Percentiles rank a stretch among this genome's conserved stretches.
These are phyloP conservation scores for Drosophila emarginata DNA, from an alignment of 2,888 invertebrate genomes.

Conservation along the genomic window DNA sequence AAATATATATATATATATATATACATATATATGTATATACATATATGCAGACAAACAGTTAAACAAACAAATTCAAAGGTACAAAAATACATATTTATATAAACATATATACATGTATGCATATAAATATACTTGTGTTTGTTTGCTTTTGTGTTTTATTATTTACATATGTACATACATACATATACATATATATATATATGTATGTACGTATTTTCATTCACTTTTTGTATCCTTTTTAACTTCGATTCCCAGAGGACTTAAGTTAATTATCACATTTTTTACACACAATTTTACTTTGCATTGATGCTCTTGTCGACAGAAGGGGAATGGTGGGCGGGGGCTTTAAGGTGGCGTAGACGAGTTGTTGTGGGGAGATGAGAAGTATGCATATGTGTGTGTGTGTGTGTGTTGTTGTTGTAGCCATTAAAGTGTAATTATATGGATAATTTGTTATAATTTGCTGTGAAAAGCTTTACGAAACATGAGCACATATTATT, in stretches of 20 bases:
- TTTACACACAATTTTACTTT: constrained; percentile 77
- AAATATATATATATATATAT: constrained; percentile 21
- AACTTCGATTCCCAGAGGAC: constrained; percentile 64
- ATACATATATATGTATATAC: constrained; percentile 19
- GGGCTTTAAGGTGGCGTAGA: constrained; percentile 4
- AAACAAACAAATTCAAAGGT: neutral
- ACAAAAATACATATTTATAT: constrained; percentile 4
- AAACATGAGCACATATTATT: constrained; percentile 46
- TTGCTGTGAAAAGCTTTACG: constrained; percentile 60
- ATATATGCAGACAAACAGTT: constrained; percentile 20
- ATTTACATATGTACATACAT: constrained; percentile 17
- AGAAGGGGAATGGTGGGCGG: constrained; percentile 3
- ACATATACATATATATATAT: constrained; percentile 16
- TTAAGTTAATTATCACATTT: constrained; percentile 77
- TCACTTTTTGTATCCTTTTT: constrained; percentile 15
- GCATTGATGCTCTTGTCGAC: constrained; percentile 59
- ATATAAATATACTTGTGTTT: constrained; percentile 18
- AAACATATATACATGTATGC: constrained; percentile 2
- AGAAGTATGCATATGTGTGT: no score
- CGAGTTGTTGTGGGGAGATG: constrained; percentile 8
- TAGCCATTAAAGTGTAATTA: constrained; percentile 69
- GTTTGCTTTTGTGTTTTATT: neutral
- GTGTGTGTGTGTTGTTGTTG: constrained; percentile 25
- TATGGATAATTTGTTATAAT: constrained; percentile 75
- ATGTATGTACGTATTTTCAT: constrained; percentile 13